phyloP scores from a whole-genome alignment of 2,888 invertebrate genomes.

The Zonitis immaculata region DNA sequence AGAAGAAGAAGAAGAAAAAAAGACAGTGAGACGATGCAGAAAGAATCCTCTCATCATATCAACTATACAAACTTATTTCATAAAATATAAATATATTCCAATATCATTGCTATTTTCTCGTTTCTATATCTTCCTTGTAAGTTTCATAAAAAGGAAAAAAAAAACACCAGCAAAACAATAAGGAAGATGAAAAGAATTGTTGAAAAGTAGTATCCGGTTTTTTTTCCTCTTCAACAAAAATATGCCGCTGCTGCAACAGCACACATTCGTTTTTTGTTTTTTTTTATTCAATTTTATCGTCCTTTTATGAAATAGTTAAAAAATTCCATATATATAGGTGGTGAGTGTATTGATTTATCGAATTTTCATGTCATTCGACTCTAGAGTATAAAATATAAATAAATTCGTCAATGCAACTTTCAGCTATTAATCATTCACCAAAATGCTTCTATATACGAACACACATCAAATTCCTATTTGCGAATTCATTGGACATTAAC shows the following conservation, averaged over 20 bases:
- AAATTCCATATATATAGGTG: too few species aligned
- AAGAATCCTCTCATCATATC: slow-evolving; percentile 17
- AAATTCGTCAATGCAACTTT: background rate
- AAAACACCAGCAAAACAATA: too few species aligned
- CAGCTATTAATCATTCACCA: background rate
- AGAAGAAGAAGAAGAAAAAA: too few species aligned
- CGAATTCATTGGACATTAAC: background rate
- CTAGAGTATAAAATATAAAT: background rate
- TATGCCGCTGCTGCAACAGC: too few species aligned
- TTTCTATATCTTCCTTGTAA: slow-evolving; percentile 5
- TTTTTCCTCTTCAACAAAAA: too few species aligned
- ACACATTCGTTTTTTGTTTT: too few species aligned
- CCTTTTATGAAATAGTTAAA: too few species aligned
- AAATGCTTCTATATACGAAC: background rate
- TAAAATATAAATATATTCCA: slow-evolving; percentile 36
- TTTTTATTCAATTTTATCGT: too few species aligned
- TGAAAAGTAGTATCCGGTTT: too few species aligned
- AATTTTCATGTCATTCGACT: background rate
- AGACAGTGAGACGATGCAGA: slow-evolving; percentile 33
- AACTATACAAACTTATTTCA: slow-evolving; percentile 36
- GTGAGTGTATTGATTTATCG: too few species aligned
- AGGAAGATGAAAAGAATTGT: too few species aligned
- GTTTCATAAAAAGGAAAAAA: slow-evolving; percentile 12
- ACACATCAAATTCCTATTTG: background rate
- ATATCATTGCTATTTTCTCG: slow-evolving; percentile 27